Evolutionary conservation across 2,113 vertebrate species (phyloP).

Genomic region (Gallinago undulata): DNA sequence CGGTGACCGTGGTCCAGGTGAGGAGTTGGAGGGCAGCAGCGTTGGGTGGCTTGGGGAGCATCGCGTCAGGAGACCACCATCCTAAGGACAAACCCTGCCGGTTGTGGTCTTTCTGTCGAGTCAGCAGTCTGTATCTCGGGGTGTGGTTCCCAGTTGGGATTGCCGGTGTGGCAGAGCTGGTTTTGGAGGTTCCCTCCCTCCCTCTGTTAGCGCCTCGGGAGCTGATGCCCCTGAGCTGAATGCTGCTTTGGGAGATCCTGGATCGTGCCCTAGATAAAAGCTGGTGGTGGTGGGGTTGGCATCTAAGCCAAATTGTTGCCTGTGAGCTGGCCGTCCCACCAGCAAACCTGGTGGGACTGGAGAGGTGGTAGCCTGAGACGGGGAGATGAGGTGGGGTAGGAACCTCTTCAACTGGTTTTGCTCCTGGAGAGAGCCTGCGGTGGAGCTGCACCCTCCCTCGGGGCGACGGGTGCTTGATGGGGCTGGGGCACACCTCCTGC

Average conservation of each 20-base stretch:
- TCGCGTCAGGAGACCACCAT: not conserved
- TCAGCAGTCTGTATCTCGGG: not conserved
- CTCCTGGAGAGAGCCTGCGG: not conserved
- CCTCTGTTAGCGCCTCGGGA: not conserved
- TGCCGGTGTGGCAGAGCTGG: not conserved
- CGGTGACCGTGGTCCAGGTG: not conserved
- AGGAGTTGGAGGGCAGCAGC: not conserved
- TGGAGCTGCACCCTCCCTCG: not conserved
- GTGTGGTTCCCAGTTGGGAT: not conserved
- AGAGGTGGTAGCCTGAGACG: not conserved
- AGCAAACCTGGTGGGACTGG: not conserved
- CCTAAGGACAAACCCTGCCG: not conserved
- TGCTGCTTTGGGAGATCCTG: not conserved
- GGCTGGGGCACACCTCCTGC: not conserved
- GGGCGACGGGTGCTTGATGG: not conserved
- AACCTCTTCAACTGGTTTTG: constrained; percentile 23
- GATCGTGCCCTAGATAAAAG: not conserved
- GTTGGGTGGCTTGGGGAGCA: not conserved
- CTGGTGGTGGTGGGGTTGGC: not conserved
- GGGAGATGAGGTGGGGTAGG: not conserved
- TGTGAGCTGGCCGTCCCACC: not conserved
- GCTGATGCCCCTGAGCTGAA: not conserved
- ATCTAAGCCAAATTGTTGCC: not conserved
- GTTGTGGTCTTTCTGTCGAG: not conserved
- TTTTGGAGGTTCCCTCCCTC: constrained; percentile 4